Percentiles rank a stretch among this genome's conserved stretches.
These are phyloP conservation scores for Andrena haemorrhoa DNA, from an alignment of 2,888 invertebrate genomes.

Conservation along the genomic window DNA sequence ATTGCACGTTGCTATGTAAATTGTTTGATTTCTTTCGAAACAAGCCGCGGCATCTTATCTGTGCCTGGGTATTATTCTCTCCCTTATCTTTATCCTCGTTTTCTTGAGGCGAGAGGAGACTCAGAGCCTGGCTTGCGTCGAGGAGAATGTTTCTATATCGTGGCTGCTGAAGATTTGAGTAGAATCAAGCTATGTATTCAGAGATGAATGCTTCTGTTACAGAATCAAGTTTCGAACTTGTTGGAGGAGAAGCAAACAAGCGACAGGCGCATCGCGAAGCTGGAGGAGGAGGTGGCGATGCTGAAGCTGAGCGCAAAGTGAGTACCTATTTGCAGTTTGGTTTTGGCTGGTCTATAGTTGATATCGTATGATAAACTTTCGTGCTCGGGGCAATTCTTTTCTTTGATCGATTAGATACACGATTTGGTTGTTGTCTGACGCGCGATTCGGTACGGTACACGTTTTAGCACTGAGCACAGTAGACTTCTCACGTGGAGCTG, in stretches of 20 bases:
- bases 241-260: constrained; percentile 76
- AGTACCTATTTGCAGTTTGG: constrained; percentile 68
- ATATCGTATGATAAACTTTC: constrained; percentile 4
- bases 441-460: constrained; percentile 12
- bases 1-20: constrained; percentile 53
- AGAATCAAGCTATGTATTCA: no score
- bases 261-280: constrained; percentile 76
- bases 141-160: not conserved
- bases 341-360: constrained; percentile 17
- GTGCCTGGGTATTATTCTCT: constrained; percentile 46
- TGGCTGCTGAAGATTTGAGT: no score
- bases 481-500: not conserved
- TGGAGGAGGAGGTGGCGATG: constrained; percentile 79
- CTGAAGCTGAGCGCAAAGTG: constrained; percentile 80
- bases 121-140: not conserved
- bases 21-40: constrained; percentile 58
- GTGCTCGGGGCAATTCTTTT: constrained; percentile 2
- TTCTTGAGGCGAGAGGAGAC: constrained; percentile 19
- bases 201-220: constrained; percentile 28
- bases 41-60: constrained; percentile 48
- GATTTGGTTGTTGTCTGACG: constrained; percentile 23
- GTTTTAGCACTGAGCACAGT: constrained; percentile 14
- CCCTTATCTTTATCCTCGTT: constrained; percentile 56
- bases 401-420: constrained; percentile 2
- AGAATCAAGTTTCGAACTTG: constrained; percentile 78